Evolutionary conservation across 2,113 vertebrate species (phyloP).

Genomic region (Pantherophis guttatus): DNA sequence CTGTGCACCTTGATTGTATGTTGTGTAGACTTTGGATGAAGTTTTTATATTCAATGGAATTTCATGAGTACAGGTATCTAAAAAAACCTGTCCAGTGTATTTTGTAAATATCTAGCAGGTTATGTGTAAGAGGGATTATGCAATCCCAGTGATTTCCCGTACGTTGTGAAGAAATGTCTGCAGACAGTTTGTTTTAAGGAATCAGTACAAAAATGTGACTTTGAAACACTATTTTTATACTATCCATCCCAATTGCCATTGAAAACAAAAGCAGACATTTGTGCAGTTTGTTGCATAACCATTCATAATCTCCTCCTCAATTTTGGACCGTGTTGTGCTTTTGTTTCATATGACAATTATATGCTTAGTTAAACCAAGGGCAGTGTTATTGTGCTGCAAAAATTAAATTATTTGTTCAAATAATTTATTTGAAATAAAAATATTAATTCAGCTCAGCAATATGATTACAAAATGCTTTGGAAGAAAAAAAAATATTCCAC

Average conservation of each 20-base stretch:
- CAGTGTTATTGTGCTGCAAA: not conserved
- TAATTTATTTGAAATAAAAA: slow-evolving; percentile 23
- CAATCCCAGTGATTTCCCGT: not conserved
- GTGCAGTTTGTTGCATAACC: not conserved
- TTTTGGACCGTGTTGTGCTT: slow-evolving; percentile 8
- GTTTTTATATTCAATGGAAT: not conserved
- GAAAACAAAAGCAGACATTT: not conserved
- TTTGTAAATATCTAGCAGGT: not conserved
- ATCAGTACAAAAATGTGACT: not conserved
- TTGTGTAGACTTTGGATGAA: not conserved
- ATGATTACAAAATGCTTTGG: not conserved
- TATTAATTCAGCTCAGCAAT: slow-evolving; percentile 6
- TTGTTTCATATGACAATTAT: slow-evolving; percentile 34
- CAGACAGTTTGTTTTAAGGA: not conserved
- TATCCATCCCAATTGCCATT: not conserved
- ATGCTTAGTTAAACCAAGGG: slow-evolving; percentile 3
- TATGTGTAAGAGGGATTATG: not conserved
- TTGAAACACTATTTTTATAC: not conserved
- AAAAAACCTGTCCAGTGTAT: not conserved
- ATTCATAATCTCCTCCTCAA: not conserved
- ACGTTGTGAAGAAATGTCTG: not conserved
- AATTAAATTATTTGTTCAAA: not conserved
- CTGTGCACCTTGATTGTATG: not conserved
- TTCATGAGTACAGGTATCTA: not conserved
- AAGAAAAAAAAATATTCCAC: not conserved